These are phyloP conservation scores for Papilio helenus DNA, from an alignment of 1,140 invertebrate species.

Conservation along the genomic window DNA sequence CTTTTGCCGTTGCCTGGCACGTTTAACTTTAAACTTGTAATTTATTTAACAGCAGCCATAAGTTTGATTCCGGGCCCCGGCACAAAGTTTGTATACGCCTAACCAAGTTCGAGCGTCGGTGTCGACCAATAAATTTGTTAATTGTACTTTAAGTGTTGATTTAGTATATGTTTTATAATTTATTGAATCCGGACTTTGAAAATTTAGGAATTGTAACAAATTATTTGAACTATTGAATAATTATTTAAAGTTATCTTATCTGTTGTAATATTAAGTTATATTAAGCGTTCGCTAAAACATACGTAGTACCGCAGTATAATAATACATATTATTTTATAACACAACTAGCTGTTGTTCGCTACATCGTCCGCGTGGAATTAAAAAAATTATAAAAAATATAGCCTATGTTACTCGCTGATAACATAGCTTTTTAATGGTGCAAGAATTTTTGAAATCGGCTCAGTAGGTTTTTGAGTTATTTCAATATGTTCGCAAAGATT, in stretches of 20 bases:
- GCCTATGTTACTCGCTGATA: no score
- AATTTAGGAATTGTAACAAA: background rate
- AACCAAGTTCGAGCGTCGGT: constrained; percentile 16
- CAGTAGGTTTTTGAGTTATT: no score
- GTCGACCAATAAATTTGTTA: constrained; percentile 19
- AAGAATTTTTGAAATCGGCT: no score
- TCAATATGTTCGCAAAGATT: no score
- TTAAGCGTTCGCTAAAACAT: background rate
- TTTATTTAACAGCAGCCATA: constrained; percentile 18
- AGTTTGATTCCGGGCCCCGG: constrained; percentile 3
- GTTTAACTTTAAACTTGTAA: constrained; percentile 17
- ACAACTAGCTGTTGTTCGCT: no score
- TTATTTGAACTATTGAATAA: no score
- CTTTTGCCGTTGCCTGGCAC: constrained; percentile 10
- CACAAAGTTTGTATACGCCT: background rate
- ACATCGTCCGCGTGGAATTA: no score
- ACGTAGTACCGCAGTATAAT: background rate
- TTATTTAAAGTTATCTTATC: no score
- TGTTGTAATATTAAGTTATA: no score
- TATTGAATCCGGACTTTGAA: background rate
- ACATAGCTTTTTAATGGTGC: no score
- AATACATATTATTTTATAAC: no score
- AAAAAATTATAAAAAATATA: no score
- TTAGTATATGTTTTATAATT: constrained; percentile 36
- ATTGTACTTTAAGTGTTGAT: constrained; percentile 4